Conservation (phyloP, 2,113 vertebrate genomes). For the Myotis davidii region DNA sequence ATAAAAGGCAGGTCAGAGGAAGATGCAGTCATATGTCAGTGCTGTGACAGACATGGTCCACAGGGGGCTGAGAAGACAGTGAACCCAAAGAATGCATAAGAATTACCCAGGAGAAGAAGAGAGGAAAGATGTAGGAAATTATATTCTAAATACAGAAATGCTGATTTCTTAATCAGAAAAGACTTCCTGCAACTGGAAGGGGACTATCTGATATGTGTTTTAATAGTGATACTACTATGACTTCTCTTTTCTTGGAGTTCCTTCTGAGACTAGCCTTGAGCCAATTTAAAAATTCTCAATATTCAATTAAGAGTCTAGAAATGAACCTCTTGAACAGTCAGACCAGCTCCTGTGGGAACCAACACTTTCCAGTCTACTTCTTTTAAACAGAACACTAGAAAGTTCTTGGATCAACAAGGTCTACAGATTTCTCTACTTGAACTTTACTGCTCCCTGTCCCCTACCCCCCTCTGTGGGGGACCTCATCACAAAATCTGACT, state of each 20-base stretch:
- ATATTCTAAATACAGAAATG: no score
- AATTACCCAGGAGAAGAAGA: not conserved
- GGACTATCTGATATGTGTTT: not conserved
- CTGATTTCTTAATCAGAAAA: not conserved
- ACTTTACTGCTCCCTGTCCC: no score
- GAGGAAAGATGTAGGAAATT: not conserved
- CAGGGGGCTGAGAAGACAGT: not conserved
- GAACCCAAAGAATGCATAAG: not conserved
- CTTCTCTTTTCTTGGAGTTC: not conserved
- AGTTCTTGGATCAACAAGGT: not conserved
- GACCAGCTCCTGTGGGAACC: accelerated
- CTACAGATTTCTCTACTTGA: no score
- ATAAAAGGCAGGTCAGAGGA: no score
- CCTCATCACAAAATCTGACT: not conserved
- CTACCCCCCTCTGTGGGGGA: accelerated
- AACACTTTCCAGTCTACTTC: not conserved
- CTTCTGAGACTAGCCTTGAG: not conserved
- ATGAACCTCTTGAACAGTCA: not conserved
- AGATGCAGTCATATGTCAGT: accelerated
- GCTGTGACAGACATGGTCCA: accelerated
- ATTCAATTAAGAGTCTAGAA: not conserved
- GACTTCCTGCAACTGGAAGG: not conserved
- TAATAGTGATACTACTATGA: no score
- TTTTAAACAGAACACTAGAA: no score
- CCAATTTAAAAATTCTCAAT: no score